Conservation (phyloP, 2,888 invertebrate species). For the Crematogaster levior region DNA sequence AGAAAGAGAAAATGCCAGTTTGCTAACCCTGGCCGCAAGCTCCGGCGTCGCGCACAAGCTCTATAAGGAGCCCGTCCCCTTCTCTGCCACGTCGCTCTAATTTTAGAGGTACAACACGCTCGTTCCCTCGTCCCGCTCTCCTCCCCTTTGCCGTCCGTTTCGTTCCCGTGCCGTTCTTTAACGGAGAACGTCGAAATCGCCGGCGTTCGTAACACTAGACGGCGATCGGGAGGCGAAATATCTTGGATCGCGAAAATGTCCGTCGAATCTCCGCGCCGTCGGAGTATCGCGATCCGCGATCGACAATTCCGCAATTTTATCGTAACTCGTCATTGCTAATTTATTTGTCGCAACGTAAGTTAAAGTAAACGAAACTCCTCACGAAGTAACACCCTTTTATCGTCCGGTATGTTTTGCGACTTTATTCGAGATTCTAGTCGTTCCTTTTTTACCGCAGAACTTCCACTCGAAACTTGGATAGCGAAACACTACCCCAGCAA, state of each 20-base stretch:
- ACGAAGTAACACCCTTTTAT: background rate
- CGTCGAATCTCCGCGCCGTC: background rate
- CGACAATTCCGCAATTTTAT: background rate
- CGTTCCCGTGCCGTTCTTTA: constrained; percentile 3
- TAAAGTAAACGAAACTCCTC: background rate
- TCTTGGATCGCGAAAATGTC: background rate
- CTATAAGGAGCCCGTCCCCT: constrained; percentile 83
- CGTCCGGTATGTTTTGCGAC: background rate
- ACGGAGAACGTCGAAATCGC: background rate
- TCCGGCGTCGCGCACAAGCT: constrained; percentile 79
- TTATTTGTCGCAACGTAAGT: background rate
- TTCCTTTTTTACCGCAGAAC: background rate
- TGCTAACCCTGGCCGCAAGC: constrained; percentile 82
- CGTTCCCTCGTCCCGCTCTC: constrained; percentile 51
- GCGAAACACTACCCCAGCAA: too few relatives aligned
- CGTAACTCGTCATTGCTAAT: background rate
- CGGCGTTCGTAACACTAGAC: background rate
- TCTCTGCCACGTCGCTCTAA: constrained; percentile 81
- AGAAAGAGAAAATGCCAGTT: constrained; percentile 75
- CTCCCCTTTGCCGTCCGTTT: constrained; percentile 18
- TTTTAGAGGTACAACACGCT: constrained; percentile 80
- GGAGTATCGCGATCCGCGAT: background rate
- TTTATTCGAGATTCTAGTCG: background rate
- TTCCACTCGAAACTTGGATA: background rate
- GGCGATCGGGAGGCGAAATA: background rate